Base-by-base conservation (phyloP, 2,113 vertebrate genomes). In the Gobio gobio region DNA sequence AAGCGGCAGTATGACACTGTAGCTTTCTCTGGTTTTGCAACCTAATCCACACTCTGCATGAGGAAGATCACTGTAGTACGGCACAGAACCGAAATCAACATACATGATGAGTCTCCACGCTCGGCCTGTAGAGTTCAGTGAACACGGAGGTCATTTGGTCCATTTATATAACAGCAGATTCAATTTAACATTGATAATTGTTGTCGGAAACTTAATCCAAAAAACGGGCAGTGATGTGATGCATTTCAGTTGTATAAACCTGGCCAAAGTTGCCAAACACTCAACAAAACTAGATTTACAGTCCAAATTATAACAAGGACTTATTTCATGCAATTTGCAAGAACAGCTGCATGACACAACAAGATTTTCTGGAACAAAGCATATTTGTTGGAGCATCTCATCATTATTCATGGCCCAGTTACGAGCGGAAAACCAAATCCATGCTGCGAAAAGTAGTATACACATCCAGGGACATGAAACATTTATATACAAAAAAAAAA, bases 1-100 rank as follows among this genome's bases (percentile, higher is more conserved):
- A 89, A 89, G 90, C 90, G 92, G 90, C 86, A 90, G 87, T 83
- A 88, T 88, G 88, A 84, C 86, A 88, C 89, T 87, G 18, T 56
- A 85, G 78, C 83, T 66, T 87, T 74, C 58, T 68, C 51, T 84
- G 61, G 24, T 75, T 49, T 78, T 56, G 12, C 47, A 56, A 51
- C 54, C 12, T 85, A 88, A 64, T 84, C 20, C 22, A 45, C 78
- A 64, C 47, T 26, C 79, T 58, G 54, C 86, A 22, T 75, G 58
- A 80, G 47, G 51, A 82, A 82, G 26, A 78, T 20, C 33, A 82
- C 3, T 3, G 10, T 16, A 16, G 13, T 22, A 75, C 72, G 7
- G 16, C 29, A 51, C 36, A 66, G 45, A 58, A 40, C 20, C 14
- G 63, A 54, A 43, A 7, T 78, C 43, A 33, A 78, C 16, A 18